Percentiles rank a stretch among this genome's conserved stretches.
phyloP scores from a whole-genome alignment of 2,888 invertebrate species.

The Tholera decimalis region DNA sequence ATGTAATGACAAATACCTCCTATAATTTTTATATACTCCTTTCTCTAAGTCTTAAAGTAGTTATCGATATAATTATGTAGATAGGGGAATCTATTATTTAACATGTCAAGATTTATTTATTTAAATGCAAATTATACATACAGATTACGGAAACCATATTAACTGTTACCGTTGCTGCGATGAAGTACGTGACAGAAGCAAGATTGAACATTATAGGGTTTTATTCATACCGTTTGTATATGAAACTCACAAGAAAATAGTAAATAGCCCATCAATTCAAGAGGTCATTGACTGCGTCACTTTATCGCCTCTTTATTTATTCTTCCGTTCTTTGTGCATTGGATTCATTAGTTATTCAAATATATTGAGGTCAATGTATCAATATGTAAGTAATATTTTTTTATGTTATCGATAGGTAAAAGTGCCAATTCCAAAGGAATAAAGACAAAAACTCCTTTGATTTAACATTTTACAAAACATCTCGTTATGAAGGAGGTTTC shows the following conservation, averaged over 20 bases:
- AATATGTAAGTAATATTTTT: too few relatives aligned
- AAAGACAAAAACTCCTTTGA: not conserved
- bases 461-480: not conserved
- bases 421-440: not conserved
- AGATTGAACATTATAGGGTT: not conserved
- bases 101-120: not conserved
- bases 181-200: not conserved
- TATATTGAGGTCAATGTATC: constrained; percentile 27
- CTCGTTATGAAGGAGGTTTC: too few relatives aligned
- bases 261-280: constrained; percentile 2
- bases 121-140: not conserved
- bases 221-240: not conserved
- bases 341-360: constrained; percentile 11
- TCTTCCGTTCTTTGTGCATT: constrained; percentile 17
- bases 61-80: not conserved
- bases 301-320: constrained; percentile 13
- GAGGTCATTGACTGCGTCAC: constrained; percentile 2
- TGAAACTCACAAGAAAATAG: not conserved
- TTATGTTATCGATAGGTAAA: not conserved
- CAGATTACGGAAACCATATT: not conserved
- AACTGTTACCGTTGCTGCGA: not conserved
- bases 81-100: not conserved
- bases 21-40: not conserved
- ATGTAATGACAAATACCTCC: too few relatives aligned
- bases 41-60: not conserved